phyloP scores from a whole-genome alignment of 2,888 invertebrate genomes.

The Aethes cnicana region DNA sequence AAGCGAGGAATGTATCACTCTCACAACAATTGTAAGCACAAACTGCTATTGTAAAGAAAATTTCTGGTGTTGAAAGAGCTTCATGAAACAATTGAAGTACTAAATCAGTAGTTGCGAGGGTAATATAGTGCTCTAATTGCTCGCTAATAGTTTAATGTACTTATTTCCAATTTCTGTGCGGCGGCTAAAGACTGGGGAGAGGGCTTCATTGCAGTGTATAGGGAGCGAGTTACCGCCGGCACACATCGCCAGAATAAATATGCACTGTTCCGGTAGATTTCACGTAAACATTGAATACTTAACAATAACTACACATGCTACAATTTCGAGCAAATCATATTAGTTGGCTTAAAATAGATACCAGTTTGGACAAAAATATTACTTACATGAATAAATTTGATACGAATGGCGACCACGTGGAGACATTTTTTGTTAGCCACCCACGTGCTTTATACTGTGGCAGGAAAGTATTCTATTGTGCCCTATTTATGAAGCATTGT shows the following conservation, averaged over 20 bases:
- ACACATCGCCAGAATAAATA: slow-evolving; percentile 29
- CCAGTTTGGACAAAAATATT: background rate
- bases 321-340: background rate
- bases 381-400: slow-evolving; percentile 9
- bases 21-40: too few relatives aligned
- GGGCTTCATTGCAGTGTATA: too few relatives aligned
- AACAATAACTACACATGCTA: too few relatives aligned
- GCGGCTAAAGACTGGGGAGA: slow-evolving; percentile 38
- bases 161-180: slow-evolving; percentile 61
- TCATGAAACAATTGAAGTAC: too few relatives aligned
- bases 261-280: slow-evolving; percentile 28
- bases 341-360: slow-evolving; percentile 8
- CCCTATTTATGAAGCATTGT: slow-evolving; percentile 53
- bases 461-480: slow-evolving; percentile 45
- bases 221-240: slow-evolving; percentile 44
- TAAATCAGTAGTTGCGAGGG: too few relatives aligned
- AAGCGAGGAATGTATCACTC: background rate
- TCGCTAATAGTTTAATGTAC: slow-evolving; percentile 74
- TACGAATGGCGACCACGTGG: slow-evolving; percentile 17
- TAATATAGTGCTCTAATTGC: slow-evolving; percentile 54
- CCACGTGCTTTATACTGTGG: slow-evolving; percentile 25
- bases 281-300: too few relatives aligned
- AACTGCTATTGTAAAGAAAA: too few relatives aligned
- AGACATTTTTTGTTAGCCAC: slow-evolving; percentile 27
- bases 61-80: too few relatives aligned